Conservation (phyloP, 2,888 invertebrate genomes). For the Conchocele bisecta region DNA sequence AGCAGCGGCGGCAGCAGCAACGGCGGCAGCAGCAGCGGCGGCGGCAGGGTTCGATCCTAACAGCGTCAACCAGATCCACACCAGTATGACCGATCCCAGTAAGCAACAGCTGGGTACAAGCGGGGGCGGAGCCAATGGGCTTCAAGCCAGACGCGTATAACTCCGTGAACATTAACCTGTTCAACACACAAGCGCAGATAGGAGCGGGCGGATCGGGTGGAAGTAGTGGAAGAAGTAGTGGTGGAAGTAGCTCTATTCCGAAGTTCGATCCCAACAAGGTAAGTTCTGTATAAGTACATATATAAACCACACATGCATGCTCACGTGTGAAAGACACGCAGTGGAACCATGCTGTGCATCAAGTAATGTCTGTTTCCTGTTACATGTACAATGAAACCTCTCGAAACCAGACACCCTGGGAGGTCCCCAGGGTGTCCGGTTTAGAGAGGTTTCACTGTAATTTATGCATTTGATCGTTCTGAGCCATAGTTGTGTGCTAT, state of each 20-base stretch:
- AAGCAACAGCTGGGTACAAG: slow-evolving; percentile 24
- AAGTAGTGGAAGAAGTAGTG: neutral
- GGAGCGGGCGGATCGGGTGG: neutral
- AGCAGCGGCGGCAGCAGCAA: neutral
- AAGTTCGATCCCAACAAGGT: no score
- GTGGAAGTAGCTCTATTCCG: slow-evolving; percentile 5
- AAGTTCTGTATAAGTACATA: no score
- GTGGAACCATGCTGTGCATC: no score
- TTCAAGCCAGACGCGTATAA: slow-evolving; percentile 42
- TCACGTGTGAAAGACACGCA: no score
- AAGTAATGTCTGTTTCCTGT: no score
- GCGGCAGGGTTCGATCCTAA: slow-evolving; percentile 28
- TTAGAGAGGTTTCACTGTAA: no score
- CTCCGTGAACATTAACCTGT: slow-evolving; percentile 32
- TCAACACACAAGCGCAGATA: slow-evolving; percentile 39
- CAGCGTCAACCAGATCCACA: slow-evolving; percentile 18
- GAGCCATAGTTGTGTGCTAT: no score
- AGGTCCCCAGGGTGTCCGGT: no score
- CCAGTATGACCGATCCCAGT: slow-evolving; percentile 29
- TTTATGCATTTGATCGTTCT: no score
- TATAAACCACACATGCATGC: no score
- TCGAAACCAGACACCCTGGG: no score
- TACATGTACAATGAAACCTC: no score
- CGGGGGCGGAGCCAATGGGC: slow-evolving; percentile 29
- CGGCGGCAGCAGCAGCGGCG: neutral